These are phyloP conservation scores for Serripes groenlandicus DNA, from an alignment of 2,888 invertebrate species.

Conservation along the genomic window DNA sequence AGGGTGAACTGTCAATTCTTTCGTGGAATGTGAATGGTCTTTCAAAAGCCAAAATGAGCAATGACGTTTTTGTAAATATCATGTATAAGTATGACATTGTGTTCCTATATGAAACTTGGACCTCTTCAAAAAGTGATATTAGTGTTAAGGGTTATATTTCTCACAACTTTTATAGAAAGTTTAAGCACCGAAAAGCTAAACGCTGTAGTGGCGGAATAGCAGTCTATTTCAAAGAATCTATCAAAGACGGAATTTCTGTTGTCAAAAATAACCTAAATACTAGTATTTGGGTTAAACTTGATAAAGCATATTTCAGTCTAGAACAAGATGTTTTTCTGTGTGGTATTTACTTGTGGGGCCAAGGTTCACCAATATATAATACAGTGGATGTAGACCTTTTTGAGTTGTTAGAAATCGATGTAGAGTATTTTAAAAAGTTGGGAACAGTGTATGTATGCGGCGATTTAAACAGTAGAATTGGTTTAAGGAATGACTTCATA, in stretches of 20 bases:
- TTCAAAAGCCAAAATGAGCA: neutral
- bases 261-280: neutral
- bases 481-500: constrained; percentile 15
- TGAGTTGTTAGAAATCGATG: constrained; percentile 33
- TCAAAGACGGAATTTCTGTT: constrained; percentile 6
- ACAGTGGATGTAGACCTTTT: constrained; percentile 36
- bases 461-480: constrained; percentile 45
- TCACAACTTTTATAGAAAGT: constrained; percentile 21
- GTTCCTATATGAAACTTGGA: constrained; percentile 31
- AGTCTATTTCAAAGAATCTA: constrained; percentile 13
- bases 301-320: neutral
- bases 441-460: constrained; percentile 44
- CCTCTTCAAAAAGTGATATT: constrained; percentile 17
- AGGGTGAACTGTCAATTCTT: constrained; percentile 13
- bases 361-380: constrained; percentile 33
- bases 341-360: constrained; percentile 29
- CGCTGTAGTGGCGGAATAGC: constrained; percentile 10
- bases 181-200: constrained; percentile 17
- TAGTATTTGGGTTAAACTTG: neutral
- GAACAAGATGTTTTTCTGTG: neutral
- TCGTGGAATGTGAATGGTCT: constrained; percentile 46
- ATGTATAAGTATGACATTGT: constrained; percentile 10
- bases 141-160: constrained; percentile 10
- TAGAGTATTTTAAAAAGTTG: constrained; percentile 17
- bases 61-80: constrained; percentile 23